Evolutionary conservation across 2,888 invertebrate species (phyloP), one percentile per base, ranked within the genome.

Genomic region (Corbicula japonica): DNA sequence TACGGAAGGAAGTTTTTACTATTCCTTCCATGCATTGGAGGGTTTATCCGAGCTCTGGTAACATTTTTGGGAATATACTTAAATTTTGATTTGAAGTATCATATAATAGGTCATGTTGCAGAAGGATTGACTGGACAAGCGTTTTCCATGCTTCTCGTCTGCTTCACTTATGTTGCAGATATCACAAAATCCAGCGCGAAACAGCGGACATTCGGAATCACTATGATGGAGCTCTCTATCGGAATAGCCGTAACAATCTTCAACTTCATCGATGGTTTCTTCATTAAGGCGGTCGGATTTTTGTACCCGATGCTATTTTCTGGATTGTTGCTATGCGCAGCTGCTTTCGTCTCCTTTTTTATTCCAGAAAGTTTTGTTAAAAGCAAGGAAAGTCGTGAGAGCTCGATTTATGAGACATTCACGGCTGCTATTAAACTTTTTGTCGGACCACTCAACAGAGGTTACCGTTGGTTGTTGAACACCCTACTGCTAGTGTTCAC

Each of bases 1-100:
- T 68, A 41, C 21, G 66, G 66, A 0, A 35, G 66, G 10, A 68
- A 68, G 30, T 68, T 68, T 52, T 32, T 68, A 10, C 54, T 68
- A 56, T 10, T 68, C 8, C 18, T 56, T 6, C 38, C 66, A 3
- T 54, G 54, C 54, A 41, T 41, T n/a, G 66, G 66, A 4, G 41
- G 41, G 1, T 28, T 68, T 15, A 18, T 68, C 1, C 54, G 66
- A 10, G 30, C 41, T 1, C 38, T 68, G 1, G 30, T 56, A 4
- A n/a, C 26, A 10, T 38, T 68, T 1, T 18, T 68, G 38, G 66
- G 66, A 26, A 44, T 32, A 8, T 68, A 68, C n/a, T 41, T 44
- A 3, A 56, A 18, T 6, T 54, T 68, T 54, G 28, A 68, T 12
- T 5, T 56, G 23, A 12, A 41, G 12, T 48, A 54, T 15, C 56